Conservation (phyloP, 2,888 invertebrate genomes). For the Rhamnusium bicolor region DNA sequence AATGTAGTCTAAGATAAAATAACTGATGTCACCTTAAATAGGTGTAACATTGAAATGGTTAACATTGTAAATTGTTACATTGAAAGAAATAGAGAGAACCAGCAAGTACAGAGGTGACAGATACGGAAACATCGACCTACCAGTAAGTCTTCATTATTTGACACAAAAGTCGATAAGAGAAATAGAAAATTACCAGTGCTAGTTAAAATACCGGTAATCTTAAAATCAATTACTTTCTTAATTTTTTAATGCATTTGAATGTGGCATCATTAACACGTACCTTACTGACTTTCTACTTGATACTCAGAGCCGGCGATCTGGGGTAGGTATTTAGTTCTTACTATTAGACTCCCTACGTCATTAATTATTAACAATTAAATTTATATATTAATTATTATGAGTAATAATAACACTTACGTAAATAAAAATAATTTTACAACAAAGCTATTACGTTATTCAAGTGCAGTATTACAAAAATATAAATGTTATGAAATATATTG, state of each 20-base stretch:
- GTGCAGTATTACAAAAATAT: background rate
- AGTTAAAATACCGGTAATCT: conserved; percentile 35
- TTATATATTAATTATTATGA: background rate
- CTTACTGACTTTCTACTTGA: conserved; percentile 36
- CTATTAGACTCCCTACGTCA: background rate
- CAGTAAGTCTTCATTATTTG: conserved; percentile 50
- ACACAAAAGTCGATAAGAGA: conserved; percentile 50
- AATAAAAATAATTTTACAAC: background rate
- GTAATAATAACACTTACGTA: background rate
- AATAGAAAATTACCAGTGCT: conserved; percentile 55
- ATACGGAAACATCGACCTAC: conserved; percentile 57
- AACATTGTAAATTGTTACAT: conserved; percentile 58
- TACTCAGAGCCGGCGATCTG: background rate
- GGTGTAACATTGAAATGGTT: conserved; percentile 55
- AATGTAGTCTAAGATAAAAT: conserved; percentile 24
- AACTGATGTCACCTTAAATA: conserved; percentile 51
- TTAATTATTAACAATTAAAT: background rate
- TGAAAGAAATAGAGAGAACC: conserved; percentile 57
- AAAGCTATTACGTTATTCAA: background rate
- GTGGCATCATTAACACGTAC: background rate
- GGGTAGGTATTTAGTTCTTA: conserved; percentile 22
- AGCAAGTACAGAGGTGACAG: conserved; percentile 51
- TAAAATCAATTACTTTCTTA: conserved; percentile 39
- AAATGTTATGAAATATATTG: background rate
- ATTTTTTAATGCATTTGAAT: conserved; percentile 20